These are phyloP conservation scores for Desmodus rotundus DNA, from an alignment of 2,113 vertebrate species.

Conservation along the genomic window DNA sequence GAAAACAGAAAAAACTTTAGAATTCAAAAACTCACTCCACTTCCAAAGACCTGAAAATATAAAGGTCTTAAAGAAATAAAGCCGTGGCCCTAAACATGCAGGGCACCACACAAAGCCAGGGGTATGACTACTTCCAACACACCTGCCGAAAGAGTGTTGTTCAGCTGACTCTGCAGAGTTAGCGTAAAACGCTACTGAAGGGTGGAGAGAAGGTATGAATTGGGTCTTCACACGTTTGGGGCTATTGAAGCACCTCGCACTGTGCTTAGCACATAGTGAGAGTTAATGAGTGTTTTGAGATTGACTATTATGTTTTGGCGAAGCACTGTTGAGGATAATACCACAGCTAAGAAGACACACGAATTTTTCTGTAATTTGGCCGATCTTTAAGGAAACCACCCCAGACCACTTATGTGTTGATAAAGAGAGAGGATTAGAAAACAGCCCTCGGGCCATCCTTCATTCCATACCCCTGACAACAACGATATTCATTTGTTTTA, in stretches of 20 bases:
- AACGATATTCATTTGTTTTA: not conserved
- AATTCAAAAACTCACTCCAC: not conserved
- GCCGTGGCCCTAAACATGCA: not conserved
- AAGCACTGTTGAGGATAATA: not conserved
- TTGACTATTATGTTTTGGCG: not conserved
- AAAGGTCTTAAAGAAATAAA: not conserved
- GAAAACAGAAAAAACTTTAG: not conserved
- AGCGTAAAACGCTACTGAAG: not conserved
- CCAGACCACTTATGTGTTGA: not conserved
- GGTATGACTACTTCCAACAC: fast-evolving
- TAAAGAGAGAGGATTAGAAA: not conserved
- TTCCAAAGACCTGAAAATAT: not conserved
- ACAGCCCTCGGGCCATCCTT: not conserved
- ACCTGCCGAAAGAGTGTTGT: not conserved
- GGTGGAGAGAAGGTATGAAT: fast-evolving
- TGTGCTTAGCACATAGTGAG: not conserved
- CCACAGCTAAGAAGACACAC: not conserved
- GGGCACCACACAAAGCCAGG: not conserved
- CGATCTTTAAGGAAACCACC: not conserved
- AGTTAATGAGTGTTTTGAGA: not conserved
- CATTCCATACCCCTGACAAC: not conserved
- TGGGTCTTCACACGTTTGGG: not conserved
- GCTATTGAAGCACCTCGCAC: fast-evolving
- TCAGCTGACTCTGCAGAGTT: fast-evolving
- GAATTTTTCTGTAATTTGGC: not conserved